Conservation (phyloP, 2,797 vertebrate genomes). For the Tamandua tetradactyla region DNA sequence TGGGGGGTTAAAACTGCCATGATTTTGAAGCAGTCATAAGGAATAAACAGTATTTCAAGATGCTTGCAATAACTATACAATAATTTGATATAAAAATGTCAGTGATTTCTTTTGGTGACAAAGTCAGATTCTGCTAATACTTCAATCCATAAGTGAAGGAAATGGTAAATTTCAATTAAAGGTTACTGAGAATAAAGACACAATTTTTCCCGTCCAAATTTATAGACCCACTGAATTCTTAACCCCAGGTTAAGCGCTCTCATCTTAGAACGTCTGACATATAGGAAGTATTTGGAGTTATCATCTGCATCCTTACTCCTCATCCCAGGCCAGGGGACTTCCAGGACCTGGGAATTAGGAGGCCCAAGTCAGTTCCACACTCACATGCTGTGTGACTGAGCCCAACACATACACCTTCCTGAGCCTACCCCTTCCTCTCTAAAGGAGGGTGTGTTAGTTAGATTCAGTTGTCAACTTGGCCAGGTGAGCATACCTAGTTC, state of each 20-base stretch:
- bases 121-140: conserved; percentile 11
- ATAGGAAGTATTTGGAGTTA: not conserved
- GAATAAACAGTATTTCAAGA: not conserved
- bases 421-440: conserved; percentile 10
- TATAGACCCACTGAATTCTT: not conserved
- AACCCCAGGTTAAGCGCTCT: not conserved
- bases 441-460: too few species aligned
- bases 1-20: not conserved
- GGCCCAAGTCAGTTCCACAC: not conserved
- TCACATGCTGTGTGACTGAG: not conserved
- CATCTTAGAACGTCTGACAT: not conserved
- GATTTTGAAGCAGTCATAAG: not conserved
- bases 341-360: not conserved
- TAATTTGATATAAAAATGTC: not conserved
- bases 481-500: too few species aligned
- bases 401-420: not conserved
- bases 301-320: not conserved
- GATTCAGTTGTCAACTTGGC: too few species aligned
- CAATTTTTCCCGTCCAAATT: not conserved
- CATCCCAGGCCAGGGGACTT: not conserved
- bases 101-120: not conserved
- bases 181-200: not conserved
- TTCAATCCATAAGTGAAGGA: not conserved
- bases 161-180: conserved; percentile 9
- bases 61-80: not conserved